Conservation (phyloP, 2,888 invertebrate species). For the Hybos culiciformis region DNA sequence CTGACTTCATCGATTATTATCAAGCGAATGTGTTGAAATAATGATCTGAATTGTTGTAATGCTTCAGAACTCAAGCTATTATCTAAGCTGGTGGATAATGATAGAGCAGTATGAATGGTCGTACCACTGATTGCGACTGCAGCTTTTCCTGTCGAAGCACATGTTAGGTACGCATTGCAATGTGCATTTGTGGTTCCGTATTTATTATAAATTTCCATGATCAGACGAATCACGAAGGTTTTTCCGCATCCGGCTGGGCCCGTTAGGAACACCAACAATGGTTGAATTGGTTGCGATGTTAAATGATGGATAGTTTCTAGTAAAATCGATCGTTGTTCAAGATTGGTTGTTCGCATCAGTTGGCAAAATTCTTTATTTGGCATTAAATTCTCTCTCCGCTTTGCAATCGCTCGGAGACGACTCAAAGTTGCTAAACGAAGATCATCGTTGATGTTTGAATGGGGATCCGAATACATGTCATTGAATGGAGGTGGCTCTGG, state of each 20-base stretch:
- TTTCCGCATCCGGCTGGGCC: no score
- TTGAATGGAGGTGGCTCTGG: conserved; percentile 16
- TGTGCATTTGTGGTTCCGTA: conserved; percentile 23
- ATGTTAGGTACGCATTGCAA: conserved; percentile 29
- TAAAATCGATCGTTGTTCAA: no score
- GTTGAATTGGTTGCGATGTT: no score
- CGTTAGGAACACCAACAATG: no score
- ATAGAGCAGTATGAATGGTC: conserved; percentile 27
- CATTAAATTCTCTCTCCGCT: conserved; percentile 19
- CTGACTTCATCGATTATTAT: conserved; percentile 27
- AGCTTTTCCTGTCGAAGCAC: no score
- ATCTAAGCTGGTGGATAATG: conserved; percentile 16
- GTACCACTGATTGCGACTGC: conserved; percentile 29
- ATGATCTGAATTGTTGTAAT: conserved; percentile 12
- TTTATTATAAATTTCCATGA: conserved; percentile 33
- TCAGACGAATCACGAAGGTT: no score
- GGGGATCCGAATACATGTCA: conserved; percentile 14
- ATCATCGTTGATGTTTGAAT: conserved; percentile 16
- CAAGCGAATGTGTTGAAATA: conserved; percentile 17
- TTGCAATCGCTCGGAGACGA: conserved; percentile 19
- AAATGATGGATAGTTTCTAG: no score
- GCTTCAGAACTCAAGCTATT: conserved; percentile 17
- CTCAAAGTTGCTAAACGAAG: conserved; percentile 16
- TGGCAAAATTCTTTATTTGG: conserved; percentile 13
- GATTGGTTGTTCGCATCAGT: no score